These are phyloP conservation scores for Dicranocentrus wangi DNA, from an alignment of 2,888 invertebrate genomes.

Conservation along the genomic window DNA sequence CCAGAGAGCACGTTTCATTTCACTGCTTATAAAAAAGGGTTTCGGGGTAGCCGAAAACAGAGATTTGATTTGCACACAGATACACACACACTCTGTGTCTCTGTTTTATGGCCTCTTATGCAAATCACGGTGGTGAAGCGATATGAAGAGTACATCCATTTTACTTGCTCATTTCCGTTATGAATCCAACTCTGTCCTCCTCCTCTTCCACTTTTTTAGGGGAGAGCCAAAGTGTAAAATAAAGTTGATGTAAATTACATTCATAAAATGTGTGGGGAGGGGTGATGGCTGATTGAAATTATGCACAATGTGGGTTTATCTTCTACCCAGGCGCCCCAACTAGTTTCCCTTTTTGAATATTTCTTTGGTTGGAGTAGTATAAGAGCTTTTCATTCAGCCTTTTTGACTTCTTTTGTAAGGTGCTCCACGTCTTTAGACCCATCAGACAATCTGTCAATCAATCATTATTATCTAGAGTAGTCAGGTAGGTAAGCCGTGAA, in stretches of 20 bases:
- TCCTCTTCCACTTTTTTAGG: neutral
- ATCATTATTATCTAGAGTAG: neutral
- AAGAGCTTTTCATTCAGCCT: too few species aligned
- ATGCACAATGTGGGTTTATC: too few species aligned
- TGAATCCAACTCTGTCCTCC: neutral
- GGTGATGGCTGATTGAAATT: too few species aligned
- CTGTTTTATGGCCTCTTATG: slow-evolving; percentile 26
- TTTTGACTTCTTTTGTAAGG: too few species aligned
- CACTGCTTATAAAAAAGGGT: neutral
- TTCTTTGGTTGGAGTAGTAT: neutral
- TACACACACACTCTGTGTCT: neutral
- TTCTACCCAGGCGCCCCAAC: too few species aligned
- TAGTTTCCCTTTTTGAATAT: too few species aligned
- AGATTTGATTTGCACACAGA: slow-evolving; percentile 8
- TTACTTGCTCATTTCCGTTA: slow-evolving; percentile 8
- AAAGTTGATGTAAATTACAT: too few species aligned
- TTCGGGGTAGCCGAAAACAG: neutral
- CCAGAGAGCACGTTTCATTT: neutral
- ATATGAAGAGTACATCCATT: too few species aligned
- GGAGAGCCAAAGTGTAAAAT: too few species aligned
- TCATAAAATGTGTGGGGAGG: too few species aligned
- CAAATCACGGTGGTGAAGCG: neutral
- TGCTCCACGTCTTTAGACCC: too few species aligned
- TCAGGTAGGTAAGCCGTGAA: too few species aligned
- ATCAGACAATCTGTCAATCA: neutral